phyloP scores from a whole-genome alignment of 2,888 invertebrate species.

The Ormyrus pomaceus region DNA sequence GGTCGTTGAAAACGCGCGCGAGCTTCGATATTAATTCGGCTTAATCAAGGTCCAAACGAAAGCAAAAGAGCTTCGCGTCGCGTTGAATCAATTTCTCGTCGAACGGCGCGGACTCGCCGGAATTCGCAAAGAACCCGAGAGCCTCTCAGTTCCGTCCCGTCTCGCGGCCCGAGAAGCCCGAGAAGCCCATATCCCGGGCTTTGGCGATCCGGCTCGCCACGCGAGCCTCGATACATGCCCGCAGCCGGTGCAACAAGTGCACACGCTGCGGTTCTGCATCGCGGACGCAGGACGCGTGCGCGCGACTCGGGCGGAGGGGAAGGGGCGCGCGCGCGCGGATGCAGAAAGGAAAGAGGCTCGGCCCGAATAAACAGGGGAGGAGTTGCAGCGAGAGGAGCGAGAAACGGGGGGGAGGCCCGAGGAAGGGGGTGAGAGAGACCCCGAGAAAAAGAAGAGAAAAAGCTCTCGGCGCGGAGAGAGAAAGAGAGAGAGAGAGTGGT shows the following conservation, averaged over 20 bases:
- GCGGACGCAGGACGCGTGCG: no score
- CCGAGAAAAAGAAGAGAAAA: conserved; percentile 1
- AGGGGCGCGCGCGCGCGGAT: no score
- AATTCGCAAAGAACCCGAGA: background rate
- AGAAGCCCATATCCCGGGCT: background rate
- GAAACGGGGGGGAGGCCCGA: conserved; percentile 46
- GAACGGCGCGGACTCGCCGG: no score
- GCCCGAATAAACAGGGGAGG: conserved; percentile 55
- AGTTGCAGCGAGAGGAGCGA: conserved; percentile 53
- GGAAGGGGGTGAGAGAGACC: conserved; percentile 8
- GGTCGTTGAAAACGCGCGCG: no score
- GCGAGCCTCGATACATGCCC: conserved; percentile 23
- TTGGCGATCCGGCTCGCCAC: conserved; percentile 31
- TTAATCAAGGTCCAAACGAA: no score
- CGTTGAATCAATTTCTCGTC: no score
- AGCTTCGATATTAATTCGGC: no score
- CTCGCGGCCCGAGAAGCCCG: background rate
- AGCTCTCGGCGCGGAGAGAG: conserved; percentile 4
- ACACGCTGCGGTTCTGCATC: conserved; percentile 31
- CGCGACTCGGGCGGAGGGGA: background rate
- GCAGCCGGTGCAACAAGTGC: conserved; percentile 71
- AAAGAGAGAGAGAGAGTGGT: conserved; percentile 49
- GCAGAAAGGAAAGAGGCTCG: conserved; percentile 36
- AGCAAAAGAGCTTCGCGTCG: no score
- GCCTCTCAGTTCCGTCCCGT: background rate